These are phyloP conservation scores for Xiphydria camelus DNA, from an alignment of 2,888 invertebrate genomes.

Conservation along the genomic window DNA sequence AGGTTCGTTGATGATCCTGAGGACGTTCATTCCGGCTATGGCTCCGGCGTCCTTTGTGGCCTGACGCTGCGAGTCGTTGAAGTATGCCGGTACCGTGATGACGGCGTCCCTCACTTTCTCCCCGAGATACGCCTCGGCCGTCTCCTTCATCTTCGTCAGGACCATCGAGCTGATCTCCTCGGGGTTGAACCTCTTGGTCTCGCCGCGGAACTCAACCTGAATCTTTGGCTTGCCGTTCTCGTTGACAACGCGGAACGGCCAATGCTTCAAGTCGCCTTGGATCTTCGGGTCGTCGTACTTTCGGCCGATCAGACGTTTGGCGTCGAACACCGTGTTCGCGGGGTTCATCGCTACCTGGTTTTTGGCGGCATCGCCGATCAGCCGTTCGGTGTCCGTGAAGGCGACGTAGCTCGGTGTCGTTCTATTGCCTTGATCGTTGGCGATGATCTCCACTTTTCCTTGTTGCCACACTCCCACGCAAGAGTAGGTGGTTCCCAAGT, in stretches of 20 bases:
- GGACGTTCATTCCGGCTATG: slow-evolving; percentile 85
- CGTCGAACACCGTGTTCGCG: slow-evolving; percentile 87
- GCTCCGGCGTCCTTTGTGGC: slow-evolving; percentile 92
- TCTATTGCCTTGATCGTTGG: slow-evolving; percentile 86
- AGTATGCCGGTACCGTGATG: slow-evolving; percentile 88
- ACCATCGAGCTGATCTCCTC: slow-evolving; percentile 95
- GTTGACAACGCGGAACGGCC: slow-evolving; percentile 87
- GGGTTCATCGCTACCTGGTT: slow-evolving; percentile 87
- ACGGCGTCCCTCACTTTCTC: slow-evolving; percentile 83
- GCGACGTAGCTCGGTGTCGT: slow-evolving; percentile 88
- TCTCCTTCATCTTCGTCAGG: slow-evolving; percentile 90
- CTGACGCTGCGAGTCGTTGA: slow-evolving; percentile 89
- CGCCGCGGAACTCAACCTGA: slow-evolving; percentile 84
- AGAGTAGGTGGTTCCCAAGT: slow-evolving; percentile 87
- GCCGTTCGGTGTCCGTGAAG: slow-evolving; percentile 80
- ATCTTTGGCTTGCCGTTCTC: slow-evolving; percentile 82
- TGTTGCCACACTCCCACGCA: slow-evolving; percentile 86
- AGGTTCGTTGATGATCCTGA: slow-evolving; percentile 91
- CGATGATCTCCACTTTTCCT: slow-evolving; percentile 81
- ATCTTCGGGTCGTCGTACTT: slow-evolving; percentile 84
- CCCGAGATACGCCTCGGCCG: slow-evolving; percentile 86
- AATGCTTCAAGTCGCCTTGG: slow-evolving; percentile 90
- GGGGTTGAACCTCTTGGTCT: slow-evolving; percentile 84
- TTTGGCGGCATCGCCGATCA: slow-evolving; percentile 86
- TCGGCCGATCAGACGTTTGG: slow-evolving; percentile 91